These are phyloP conservation scores for Lycocerus yunnanus DNA, from an alignment of 2,888 invertebrate genomes.

Conservation along the genomic window DNA sequence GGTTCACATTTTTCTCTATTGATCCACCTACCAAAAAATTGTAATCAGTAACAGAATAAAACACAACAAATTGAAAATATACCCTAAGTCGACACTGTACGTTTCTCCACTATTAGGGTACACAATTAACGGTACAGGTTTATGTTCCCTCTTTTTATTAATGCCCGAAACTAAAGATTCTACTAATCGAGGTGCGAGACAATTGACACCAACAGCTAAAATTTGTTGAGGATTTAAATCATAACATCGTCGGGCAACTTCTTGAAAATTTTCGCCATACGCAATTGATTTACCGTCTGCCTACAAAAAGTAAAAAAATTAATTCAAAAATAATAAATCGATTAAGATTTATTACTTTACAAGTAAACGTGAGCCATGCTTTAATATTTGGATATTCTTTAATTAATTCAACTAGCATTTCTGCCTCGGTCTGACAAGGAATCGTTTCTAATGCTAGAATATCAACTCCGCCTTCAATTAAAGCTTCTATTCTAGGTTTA, in stretches of 20 bases:
- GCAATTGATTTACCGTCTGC: conserved; percentile 70
- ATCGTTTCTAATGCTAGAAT: conserved; percentile 90
- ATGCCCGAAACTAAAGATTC: conserved; percentile 63
- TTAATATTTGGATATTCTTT: conserved; percentile 77
- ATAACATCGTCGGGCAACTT: conserved; percentile 72
- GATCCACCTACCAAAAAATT: conserved; percentile 65
- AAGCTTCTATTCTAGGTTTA: conserved; percentile 75
- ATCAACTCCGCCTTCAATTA: conserved; percentile 82
- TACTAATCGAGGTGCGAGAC: conserved; percentile 72
- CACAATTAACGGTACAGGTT: conserved; percentile 75
- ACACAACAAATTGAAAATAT: conserved; percentile 44
- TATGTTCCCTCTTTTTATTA: conserved; percentile 57
- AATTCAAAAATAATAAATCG: background rate
- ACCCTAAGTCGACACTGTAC: conserved; percentile 73
- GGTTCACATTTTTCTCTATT: conserved; percentile 72
- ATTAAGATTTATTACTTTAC: conserved; percentile 65
- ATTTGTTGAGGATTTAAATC: conserved; percentile 67
- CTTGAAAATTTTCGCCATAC: conserved; percentile 80
- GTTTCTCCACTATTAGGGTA: conserved; percentile 93
- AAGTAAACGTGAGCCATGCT: conserved; percentile 89
- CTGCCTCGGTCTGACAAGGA: conserved; percentile 82
- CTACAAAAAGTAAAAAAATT: conserved; percentile 34
- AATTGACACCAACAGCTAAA: conserved; percentile 89
- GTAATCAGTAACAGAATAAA: background rate
- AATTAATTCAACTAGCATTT: conserved; percentile 78